These are phyloP conservation scores for Acanthaster planci DNA, from an alignment of 35 echinoderm and acorn worm species.

Conservation along the genomic window DNA sequence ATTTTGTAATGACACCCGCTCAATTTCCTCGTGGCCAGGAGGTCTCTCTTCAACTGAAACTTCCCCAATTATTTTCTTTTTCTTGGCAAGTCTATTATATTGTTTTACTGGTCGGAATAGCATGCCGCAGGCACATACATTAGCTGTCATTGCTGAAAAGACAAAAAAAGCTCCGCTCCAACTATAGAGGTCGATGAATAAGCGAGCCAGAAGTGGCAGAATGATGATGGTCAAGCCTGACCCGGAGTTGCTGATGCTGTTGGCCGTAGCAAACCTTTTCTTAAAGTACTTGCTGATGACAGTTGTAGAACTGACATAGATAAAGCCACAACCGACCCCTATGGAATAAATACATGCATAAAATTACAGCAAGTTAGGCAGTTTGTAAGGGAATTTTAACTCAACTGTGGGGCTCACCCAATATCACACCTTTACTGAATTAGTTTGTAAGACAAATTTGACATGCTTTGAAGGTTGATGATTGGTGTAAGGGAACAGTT, in stretches of 20 bases:
- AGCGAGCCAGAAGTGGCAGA: not conserved
- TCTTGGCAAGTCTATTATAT: too few species aligned
- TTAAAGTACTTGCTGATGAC: constrained; percentile 3
- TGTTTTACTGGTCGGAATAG: not conserved
- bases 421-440: too few species aligned
- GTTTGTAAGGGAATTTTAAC: too few species aligned
- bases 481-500: too few species aligned
- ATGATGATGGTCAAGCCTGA: not conserved
- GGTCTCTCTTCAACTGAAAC: too few species aligned
- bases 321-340: not conserved
- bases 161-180: not conserved
- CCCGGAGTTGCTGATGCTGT: not conserved
- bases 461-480: too few species aligned
- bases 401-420: too few species aligned
- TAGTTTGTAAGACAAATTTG: too few species aligned
- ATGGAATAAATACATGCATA: not conserved
- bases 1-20: too few species aligned
- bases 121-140: not conserved
- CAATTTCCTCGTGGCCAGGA: too few species aligned
- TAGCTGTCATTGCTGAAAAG: not conserved
- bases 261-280: not conserved
- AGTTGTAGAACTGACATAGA: not conserved
- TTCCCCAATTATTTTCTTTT: too few species aligned
- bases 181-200: not conserved
- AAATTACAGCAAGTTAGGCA: too few species aligned